Evolutionary conservation across 2,113 vertebrate genomes (phyloP).

Genomic region (Dicentrarchus labrax): DNA sequence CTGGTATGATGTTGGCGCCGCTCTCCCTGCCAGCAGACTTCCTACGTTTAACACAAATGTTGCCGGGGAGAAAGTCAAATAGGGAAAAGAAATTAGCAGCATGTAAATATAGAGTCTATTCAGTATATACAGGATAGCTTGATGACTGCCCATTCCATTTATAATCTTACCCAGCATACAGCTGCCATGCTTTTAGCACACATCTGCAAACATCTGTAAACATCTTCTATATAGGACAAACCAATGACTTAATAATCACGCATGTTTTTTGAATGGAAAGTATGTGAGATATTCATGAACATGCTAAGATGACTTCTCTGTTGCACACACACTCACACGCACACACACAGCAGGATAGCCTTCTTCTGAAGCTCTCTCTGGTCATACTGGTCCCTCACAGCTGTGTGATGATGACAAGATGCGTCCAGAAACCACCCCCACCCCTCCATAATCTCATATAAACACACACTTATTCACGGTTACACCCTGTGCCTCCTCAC

Average conservation of each 20-base stretch:
- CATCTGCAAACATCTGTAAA: conserved; percentile 32
- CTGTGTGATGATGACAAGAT: conserved; percentile 42
- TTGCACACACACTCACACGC: not conserved
- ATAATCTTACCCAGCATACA: not conserved
- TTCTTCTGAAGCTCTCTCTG: not conserved
- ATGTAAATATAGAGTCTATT: not conserved
- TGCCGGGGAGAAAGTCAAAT: too few species aligned
- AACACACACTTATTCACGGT: conserved; percentile 14
- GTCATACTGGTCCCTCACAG: conserved; percentile 34
- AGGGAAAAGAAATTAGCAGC: too few species aligned
- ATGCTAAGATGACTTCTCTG: not conserved
- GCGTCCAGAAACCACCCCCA: conserved; percentile 7
- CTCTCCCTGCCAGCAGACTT: too few species aligned
- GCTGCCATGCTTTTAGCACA: conserved; percentile 11
- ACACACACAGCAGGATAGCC: not conserved
- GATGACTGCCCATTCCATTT: not conserved
- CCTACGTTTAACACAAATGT: not conserved
- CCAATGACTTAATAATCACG: conserved; percentile 51
- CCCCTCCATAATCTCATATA: not conserved
- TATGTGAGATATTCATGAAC: conserved; percentile 1
- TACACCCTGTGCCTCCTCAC: conserved; percentile 29
- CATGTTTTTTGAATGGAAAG: conserved; percentile 17
- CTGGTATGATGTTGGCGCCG: too few species aligned
- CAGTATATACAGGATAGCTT: not conserved
- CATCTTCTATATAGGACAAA: conserved; percentile 17